Percentiles rank a stretch among this genome's conserved stretches.
These are phyloP conservation scores for Drosophila willistoni DNA, from an alignment of 1,140 invertebrate species.

Conservation along the genomic window DNA sequence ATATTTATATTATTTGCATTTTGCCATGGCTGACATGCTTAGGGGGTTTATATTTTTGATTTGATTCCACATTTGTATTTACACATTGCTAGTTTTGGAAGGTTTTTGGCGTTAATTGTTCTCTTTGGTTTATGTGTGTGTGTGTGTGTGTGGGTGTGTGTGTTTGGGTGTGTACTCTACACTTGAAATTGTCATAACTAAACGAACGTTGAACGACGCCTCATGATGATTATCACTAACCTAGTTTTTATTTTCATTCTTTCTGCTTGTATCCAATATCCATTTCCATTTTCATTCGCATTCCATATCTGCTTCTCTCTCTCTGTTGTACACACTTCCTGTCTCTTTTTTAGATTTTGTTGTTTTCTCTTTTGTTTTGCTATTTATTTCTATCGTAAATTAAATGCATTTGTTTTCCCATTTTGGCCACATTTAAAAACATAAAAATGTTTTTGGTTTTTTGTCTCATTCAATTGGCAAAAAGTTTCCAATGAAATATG, in stretches of 20 bases:
- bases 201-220: slow-evolving; percentile 72
- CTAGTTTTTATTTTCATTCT: slow-evolving; percentile 43
- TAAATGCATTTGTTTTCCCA: slow-evolving; percentile 60
- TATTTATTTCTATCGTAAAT: slow-evolving; percentile 43
- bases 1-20: slow-evolving; percentile 2
- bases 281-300: not conserved
- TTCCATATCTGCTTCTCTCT: not conserved
- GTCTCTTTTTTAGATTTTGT: not conserved
- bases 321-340: not conserved
- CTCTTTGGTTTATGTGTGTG: not conserved
- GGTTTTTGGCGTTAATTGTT: slow-evolving; percentile 7
- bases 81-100: not conserved
- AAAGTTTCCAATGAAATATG: slow-evolving; percentile 37
- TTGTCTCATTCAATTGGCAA: slow-evolving; percentile 49
- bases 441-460: slow-evolving; percentile 49
- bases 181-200: slow-evolving; percentile 71
- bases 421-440: slow-evolving; percentile 54
- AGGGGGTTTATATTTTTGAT: slow-evolving; percentile 19
- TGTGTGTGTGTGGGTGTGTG: too few relatives aligned
- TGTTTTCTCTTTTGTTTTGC: slow-evolving; percentile 11
- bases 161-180: not conserved
- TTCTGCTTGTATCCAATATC: not conserved
- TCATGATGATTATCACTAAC: slow-evolving; percentile 77
- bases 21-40: not conserved
- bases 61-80: slow-evolving; percentile 45